Evolutionary conservation across 2,888 invertebrate genomes (phyloP), one percentile per base, ranked within the genome.

Genomic region (Phymatocera aterrima): DNA sequence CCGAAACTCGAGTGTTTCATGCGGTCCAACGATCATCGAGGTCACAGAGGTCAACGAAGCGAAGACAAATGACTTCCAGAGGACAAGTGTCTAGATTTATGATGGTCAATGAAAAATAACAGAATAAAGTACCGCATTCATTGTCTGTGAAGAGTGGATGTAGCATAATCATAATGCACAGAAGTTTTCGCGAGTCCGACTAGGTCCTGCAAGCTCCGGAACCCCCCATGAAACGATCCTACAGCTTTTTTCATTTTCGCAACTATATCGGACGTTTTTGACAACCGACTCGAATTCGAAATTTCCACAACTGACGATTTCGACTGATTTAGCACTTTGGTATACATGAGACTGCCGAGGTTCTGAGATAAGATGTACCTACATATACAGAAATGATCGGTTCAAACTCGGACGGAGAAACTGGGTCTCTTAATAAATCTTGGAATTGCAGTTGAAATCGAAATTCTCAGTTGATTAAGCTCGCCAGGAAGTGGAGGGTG

Each of bases 401-500:
- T 40, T 40, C 8, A 4, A 15, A 54, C 54, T 54, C 54, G 18
- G 54, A 4, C 12, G n/a, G n/a, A n/a, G n/a, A n/a, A 4, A 3
- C 21, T 28, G 12, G 31, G 3, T 21, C 43, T 12, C 4, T 78
- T 80, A 79, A 80, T 79, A 78, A 78, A 46, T 72, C 70, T 40
- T 79, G 78, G 80, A 81, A 79, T 78, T 65, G 75, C 78, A 79
- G 78, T 79, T 78, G 77, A 77, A 81, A 79, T 82, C 78, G 75
- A 54, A 77, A 80, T 79, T 79, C 77, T 81, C 81, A 75, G 72
- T 79, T 78, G 82, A 83, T 84, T 83, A 83, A 79, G 79, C 78
- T 51, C 80, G n/a, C 28, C 15, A 43, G 15, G 43, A 68, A 43
- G 5, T 21, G 48, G 21, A 72, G 70, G 28, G 51, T 51, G 46